Evolutionary conservation across 2,888 invertebrate species (phyloP).

Genomic region (Polyommatus iphigenia): DNA sequence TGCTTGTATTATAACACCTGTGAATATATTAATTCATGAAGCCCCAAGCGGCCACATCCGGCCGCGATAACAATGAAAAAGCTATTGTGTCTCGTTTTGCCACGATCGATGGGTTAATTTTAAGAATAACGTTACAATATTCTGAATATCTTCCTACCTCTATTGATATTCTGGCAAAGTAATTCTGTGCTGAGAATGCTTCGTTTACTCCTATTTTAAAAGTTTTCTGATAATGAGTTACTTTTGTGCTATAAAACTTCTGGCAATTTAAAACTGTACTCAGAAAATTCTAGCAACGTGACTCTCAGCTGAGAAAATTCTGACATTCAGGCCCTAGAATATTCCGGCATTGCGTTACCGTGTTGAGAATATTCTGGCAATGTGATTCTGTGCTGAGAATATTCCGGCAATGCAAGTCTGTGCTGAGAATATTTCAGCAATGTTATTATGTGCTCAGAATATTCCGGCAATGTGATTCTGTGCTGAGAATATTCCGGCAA

Average conservation of each 20-base stretch:
- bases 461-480: neutral
- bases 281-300: neutral
- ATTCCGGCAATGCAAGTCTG: slow-evolving; percentile 44
- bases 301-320: neutral
- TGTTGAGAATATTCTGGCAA: neutral
- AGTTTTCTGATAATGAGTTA: neutral
- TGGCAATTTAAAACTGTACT: slow-evolving; percentile 46
- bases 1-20: neutral
- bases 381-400: neutral
- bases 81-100: too few species aligned
- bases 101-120: too few species aligned
- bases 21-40: neutral
- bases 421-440: slow-evolving; percentile 32
- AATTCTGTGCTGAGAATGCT: neutral
- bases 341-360: neutral
- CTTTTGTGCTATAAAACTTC: neutral
- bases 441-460: neutral
- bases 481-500: neutral
- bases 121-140: neutral
- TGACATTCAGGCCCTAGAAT: neutral
- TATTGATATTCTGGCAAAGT: neutral
- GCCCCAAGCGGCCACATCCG: too few species aligned
- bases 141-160: neutral
- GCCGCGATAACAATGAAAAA: too few species aligned
- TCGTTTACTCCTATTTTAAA: neutral